A percentile compares a stretch with the other conserved stretches of the same genome.
phyloP scores from a whole-genome alignment of 1,140 invertebrate genomes.

The Meloidogyne exigua region DNA sequence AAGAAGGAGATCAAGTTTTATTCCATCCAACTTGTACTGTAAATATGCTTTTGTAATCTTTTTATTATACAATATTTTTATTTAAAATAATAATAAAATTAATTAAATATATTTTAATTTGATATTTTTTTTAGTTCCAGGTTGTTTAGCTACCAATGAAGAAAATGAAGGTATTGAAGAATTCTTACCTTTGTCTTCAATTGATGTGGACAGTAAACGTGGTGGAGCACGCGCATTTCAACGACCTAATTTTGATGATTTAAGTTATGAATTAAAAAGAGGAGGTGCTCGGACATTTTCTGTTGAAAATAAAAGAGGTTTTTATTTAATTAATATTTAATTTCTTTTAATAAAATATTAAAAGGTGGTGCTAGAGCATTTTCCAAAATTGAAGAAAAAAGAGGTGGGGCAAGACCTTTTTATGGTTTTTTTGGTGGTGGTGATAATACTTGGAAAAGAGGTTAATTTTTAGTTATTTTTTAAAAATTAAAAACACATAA shows the following conservation, averaged over 20 bases:
- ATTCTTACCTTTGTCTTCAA: neutral
- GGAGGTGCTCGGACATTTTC: neutral
- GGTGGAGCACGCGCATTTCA: constrained; percentile 9
- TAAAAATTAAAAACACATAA: too few relatives aligned
- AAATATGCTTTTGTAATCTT: neutral
- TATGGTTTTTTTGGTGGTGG: constrained; percentile 8
- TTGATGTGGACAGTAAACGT: constrained; percentile 11
- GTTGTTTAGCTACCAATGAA: neutral
- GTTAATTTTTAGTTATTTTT: neutral
- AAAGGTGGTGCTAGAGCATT: constrained; percentile 8
- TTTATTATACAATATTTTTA: too few relatives aligned
- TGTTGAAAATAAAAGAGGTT: neutral
- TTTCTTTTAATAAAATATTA: neutral
- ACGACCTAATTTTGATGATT: neutral
- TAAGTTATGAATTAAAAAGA: constrained; percentile 5
- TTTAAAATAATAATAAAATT: too few relatives aligned
- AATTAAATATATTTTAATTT: too few relatives aligned
- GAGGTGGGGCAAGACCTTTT: constrained; percentile 21
- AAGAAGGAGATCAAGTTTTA: neutral
- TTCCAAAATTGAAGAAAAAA: constrained; percentile 4
- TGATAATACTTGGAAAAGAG: constrained; percentile 20
- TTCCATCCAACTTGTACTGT: neutral
- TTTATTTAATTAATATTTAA: neutral
- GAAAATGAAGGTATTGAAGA: constrained; percentile 1
- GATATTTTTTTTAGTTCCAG: neutral